Conservation (phyloP, 1,140 invertebrate species). For the Formica exsecta region DNA sequence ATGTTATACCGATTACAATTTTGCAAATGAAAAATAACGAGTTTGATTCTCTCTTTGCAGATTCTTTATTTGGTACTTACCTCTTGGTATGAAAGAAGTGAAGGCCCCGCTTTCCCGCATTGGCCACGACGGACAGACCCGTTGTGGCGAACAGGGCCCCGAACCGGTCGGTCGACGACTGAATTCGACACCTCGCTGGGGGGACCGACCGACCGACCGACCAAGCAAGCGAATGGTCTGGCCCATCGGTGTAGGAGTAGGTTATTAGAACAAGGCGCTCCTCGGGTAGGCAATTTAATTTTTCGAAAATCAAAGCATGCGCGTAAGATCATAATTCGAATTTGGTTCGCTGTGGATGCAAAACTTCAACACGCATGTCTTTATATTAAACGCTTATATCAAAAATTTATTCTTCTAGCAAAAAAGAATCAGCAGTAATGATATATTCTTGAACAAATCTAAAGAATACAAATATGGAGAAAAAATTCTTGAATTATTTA, state of each 20-base stretch:
- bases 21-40: not conserved
- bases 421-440: not conserved
- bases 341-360: not conserved
- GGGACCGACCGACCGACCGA: not conserved
- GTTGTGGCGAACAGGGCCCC: constrained; percentile 65
- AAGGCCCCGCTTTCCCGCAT: constrained; percentile 62
- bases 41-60: not conserved
- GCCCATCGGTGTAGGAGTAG: constrained; percentile 80
- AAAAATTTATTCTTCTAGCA: not conserved
- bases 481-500: not conserved
- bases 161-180: constrained; percentile 81
- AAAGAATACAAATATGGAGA: not conserved
- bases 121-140: constrained; percentile 46
- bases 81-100: constrained; percentile 51
- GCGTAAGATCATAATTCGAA: not conserved
- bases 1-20: not conserved
- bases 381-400: not conserved
- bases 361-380: not conserved
- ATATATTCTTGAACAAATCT: not conserved
- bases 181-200: constrained; percentile 59
- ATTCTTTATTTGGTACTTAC: constrained; percentile 19
- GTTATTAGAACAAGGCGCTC: constrained; percentile 82
- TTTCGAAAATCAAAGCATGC: not conserved
- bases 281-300: constrained; percentile 28
- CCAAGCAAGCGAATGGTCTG: constrained; percentile 14